Evolutionary conservation across 2,888 invertebrate species (phyloP).

Genomic region (Chymomyza fuscimana): DNA sequence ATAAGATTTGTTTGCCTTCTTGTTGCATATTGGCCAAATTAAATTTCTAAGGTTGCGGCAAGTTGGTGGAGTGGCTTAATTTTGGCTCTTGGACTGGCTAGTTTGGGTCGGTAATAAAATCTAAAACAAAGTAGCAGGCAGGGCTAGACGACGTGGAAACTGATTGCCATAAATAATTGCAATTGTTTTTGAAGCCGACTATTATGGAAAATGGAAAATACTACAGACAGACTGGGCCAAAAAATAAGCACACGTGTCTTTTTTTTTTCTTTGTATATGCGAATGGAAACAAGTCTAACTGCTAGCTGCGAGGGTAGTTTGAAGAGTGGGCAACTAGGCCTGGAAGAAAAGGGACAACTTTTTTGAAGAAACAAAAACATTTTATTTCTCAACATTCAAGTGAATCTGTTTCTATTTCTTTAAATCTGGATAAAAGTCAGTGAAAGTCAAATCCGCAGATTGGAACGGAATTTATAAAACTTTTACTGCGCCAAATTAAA

Average conservation of each 20-base stretch:
- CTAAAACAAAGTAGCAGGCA: conserved; percentile 28
- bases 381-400: no score
- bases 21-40: neutral
- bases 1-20: neutral
- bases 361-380: no score
- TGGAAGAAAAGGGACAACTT: no score
- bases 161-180: conserved; percentile 28
- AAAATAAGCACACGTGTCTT: neutral
- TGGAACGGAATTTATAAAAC: no score
- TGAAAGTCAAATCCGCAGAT: no score
- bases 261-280: no score
- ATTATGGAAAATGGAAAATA: neutral
- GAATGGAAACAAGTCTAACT: neutral
- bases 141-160: conserved; percentile 12
- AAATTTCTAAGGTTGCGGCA: no score
- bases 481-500: no score
- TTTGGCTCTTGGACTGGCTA: neutral
- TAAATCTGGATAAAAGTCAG: no score
- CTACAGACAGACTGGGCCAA: neutral
- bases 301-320: neutral
- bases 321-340: no score
- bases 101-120: conserved; percentile 1
- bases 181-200: conserved; percentile 10
- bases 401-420: no score
- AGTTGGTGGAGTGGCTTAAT: no score